Evolutionary conservation across 2,113 vertebrate genomes (phyloP), one percentile per base, ranked within the genome.

Genomic region (Tyto alba): DNA sequence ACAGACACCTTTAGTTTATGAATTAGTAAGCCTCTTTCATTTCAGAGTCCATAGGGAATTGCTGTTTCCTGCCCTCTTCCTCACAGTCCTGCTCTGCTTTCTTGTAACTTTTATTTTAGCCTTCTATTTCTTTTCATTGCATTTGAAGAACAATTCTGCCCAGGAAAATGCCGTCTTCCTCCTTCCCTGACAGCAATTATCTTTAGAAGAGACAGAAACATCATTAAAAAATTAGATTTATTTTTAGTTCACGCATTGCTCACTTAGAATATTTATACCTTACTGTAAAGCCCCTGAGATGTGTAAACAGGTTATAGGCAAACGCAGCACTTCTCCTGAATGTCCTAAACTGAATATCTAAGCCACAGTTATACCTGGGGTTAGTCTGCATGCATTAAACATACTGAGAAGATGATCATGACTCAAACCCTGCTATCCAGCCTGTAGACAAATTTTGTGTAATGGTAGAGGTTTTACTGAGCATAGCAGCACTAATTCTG

Each of bases 11-110:
- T 52, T 48, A 60, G 91, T 94, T 97, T 96, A 96, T 95, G 91
- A 97, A 97, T 97, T 96, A 96, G 67, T 90, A 95, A 97, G 77
- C n/a, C 83, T 85, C 94, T 95, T 94, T 84, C 89, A 93, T 95
- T 92, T 94, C 85, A 13, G 23, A 84, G 47, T 85, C 96, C 79
- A 10, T 25, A 47, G 91, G 93, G 96, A 90, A 82, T 81, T 66
- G 22, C 53, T 84, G 59, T 52, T 96, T 94, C 78, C 88, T 94
- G 60, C 72, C 63, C 89, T 79, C 23, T 53, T 95, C 82, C 89
- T 97, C 90, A 26, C 2, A 0, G 89, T 59, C 84, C 63, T 85
- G 50, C 89, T 95, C 69, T 85, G 67, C 90, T 74, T 84, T 72
- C 85, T 57, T 76, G 43, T 41, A 95, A 79, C 88, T 94, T 96